Percentiles rank a stretch among this genome's conserved stretches.
Conservation (phyloP, 2,113 vertebrate genomes). For the Dendrocopos noguchii region DNA sequence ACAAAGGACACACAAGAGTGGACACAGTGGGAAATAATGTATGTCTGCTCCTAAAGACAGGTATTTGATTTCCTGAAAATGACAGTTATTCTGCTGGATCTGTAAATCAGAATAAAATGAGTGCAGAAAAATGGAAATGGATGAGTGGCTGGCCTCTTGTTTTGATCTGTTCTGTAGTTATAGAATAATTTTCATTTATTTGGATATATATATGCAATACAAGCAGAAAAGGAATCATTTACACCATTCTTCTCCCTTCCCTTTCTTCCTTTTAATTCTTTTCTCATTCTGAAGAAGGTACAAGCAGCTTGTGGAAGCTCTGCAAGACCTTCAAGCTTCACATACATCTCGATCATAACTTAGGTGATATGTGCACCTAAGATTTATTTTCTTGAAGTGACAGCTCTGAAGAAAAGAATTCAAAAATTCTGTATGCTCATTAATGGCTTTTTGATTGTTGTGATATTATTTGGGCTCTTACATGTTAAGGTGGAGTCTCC, state of each 20-base stretch:
- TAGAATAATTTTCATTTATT: slow-evolving; percentile 15
- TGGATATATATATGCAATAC: not conserved
- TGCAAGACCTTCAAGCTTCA: not conserved
- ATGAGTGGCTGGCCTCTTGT: slow-evolving; percentile 4
- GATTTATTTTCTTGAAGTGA: not conserved
- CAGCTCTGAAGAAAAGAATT: not conserved
- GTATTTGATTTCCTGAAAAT: slow-evolving; percentile 19
- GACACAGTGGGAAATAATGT: slow-evolving; percentile 5
- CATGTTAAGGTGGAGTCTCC: not conserved
- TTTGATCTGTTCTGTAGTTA: slow-evolving; percentile 21
- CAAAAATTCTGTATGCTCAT: not conserved
- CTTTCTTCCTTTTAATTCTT: not conserved
- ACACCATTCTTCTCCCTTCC: not conserved
- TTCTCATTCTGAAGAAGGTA: not conserved
- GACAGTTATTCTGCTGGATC: slow-evolving; percentile 4
- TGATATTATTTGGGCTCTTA: not conserved
- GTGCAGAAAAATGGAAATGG: not conserved
- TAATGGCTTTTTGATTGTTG: not conserved
- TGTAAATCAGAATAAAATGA: slow-evolving; percentile 37
- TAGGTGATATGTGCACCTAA: not conserved
- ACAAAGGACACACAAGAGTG: not conserved
- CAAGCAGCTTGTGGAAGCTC: not conserved
- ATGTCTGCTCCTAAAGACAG: not conserved
- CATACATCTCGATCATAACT: not conserved
- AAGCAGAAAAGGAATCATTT: not conserved